Conservation (phyloP, 2,113 vertebrate species). For the Numenius arquata region DNA sequence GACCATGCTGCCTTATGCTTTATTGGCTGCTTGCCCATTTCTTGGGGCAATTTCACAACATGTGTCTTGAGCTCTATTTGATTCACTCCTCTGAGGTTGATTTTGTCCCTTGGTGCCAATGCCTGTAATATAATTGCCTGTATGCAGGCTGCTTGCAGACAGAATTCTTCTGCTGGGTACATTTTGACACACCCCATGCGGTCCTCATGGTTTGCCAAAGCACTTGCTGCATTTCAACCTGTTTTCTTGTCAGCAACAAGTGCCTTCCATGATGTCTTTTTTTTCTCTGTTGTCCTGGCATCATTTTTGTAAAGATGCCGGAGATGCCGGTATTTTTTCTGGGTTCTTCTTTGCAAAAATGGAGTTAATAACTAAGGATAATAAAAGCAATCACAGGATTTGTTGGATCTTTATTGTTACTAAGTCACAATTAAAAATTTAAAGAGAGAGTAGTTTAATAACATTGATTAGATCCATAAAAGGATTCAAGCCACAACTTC, state of each 20-base stretch:
- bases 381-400: background rate
- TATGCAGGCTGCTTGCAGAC: slow-evolving; percentile 20
- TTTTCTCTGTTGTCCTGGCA: background rate
- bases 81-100: slow-evolving; percentile 49
- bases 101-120: slow-evolving; percentile 59
- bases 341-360: background rate
- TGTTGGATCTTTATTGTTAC: background rate
- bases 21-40: slow-evolving; percentile 60
- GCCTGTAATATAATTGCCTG: slow-evolving; percentile 44
- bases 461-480: background rate
- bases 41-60: slow-evolving; percentile 63
- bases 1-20: slow-evolving; percentile 49
- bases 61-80: slow-evolving; percentile 59
- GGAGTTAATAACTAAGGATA: background rate
- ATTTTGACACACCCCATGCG: slow-evolving; percentile 48
- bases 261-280: background rate
- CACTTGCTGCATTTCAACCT: slow-evolving; percentile 49
- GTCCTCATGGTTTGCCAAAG: slow-evolving; percentile 36
- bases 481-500: background rate
- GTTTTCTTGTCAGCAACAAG: slow-evolving; percentile 32
- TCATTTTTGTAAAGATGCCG: background rate
- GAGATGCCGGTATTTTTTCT: background rate
- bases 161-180: slow-evolving; percentile 44
- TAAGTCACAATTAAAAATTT: background rate
- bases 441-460: background rate